Conservation (phyloP, 2,888 invertebrate species). For the Plagodis dolabraria region DNA sequence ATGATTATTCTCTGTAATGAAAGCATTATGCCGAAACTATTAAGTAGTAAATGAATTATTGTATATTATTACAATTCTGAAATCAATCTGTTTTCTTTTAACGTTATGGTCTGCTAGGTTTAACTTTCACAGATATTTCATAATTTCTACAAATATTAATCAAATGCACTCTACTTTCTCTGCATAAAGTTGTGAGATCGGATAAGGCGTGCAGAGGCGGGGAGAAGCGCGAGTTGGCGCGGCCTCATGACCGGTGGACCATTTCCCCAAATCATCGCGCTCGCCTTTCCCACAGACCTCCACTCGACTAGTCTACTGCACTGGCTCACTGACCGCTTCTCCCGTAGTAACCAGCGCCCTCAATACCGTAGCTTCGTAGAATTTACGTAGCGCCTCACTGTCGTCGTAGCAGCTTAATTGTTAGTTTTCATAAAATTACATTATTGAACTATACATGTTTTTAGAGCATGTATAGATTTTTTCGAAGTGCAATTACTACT, state of each 20-base stretch:
- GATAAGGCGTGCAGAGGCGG: constrained; percentile 13
- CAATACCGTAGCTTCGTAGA: constrained; percentile 27
- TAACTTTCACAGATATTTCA: too few species aligned
- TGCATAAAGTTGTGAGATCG: constrained; percentile 11
- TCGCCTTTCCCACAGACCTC: constrained; percentile 68
- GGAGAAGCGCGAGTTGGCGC: constrained; percentile 27
- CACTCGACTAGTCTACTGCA: constrained; percentile 53
- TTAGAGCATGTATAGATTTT: too few species aligned
- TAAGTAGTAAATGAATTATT: constrained; percentile 1
- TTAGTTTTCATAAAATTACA: too few species aligned
- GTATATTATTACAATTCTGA: constrained; percentile 6
- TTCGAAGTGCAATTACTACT: too few species aligned
- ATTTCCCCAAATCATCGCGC: constrained; percentile 66
- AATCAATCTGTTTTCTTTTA: background rate
- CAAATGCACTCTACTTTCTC: constrained; percentile 3
- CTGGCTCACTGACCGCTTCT: constrained; percentile 60
- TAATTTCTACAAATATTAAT: background rate
- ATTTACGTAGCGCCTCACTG: too few species aligned
- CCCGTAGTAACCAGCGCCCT: constrained; percentile 31
- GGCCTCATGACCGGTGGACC: constrained; percentile 61
- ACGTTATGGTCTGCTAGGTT: too few species aligned
- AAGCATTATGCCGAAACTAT: too few species aligned
- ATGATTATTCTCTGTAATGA: background rate
- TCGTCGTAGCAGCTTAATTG: too few species aligned
- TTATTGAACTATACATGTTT: too few species aligned